phyloP scores from a whole-genome alignment of 2,888 invertebrate genomes.

The Dasypolia templi region DNA sequence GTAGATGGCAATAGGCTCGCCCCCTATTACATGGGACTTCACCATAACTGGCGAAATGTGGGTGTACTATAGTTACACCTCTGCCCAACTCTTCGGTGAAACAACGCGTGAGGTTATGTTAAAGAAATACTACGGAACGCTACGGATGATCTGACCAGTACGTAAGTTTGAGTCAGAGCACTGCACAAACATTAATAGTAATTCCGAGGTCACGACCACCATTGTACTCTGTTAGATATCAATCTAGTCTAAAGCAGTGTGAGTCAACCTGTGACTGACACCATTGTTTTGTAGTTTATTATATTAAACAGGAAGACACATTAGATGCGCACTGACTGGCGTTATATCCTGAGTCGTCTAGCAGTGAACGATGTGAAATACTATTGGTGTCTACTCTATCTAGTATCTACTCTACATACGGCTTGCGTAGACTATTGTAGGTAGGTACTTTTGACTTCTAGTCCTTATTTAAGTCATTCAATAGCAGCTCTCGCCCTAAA shows the following conservation, averaged over 20 bases:
- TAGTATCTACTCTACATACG: neutral
- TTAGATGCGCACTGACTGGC: slow-evolving; percentile 21
- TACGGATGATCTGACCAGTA: neutral
- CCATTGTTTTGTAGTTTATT: slow-evolving; percentile 36
- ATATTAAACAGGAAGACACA: slow-evolving; percentile 41
- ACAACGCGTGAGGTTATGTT: no score
- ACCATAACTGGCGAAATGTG: no score
- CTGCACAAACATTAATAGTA: neutral
- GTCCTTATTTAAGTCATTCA: neutral
- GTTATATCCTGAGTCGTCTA: slow-evolving; percentile 33
- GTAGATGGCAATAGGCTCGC: no score
- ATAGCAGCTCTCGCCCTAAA: neutral
- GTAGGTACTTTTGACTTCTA: neutral
- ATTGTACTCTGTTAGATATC: neutral
- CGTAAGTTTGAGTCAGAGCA: neutral
- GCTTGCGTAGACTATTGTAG: neutral
- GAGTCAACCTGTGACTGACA: slow-evolving; percentile 12
- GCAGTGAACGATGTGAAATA: neutral
- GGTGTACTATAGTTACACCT: no score
- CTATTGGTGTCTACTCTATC: neutral
- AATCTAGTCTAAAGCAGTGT: neutral
- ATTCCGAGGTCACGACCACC: neutral
- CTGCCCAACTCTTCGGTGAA: no score
- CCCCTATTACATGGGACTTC: no score
- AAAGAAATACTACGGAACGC: neutral